phyloP scores from a whole-genome alignment of 2,113 vertebrate genomes.

The Calcarius ornatus region DNA sequence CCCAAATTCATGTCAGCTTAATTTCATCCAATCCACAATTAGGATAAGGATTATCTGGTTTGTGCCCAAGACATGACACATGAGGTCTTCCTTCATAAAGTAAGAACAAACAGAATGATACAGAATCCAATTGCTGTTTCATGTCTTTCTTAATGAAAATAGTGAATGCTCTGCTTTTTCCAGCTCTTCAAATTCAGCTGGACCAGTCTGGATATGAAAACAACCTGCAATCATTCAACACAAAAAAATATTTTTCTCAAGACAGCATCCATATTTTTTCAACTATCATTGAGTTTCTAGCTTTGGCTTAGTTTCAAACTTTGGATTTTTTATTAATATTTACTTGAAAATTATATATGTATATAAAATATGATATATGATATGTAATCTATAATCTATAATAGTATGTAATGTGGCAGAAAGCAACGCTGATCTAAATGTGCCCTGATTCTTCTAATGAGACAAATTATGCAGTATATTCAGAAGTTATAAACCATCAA shows the following conservation, averaged over 20 bases:
- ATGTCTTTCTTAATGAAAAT: not conserved
- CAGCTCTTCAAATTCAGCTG: not conserved
- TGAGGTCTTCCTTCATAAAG: not conserved
- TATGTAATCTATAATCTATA: rapidly evolving
- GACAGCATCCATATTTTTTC: not conserved
- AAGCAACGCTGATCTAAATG: not conserved
- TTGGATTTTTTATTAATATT: not conserved
- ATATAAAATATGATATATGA: too few species aligned
- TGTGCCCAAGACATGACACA: not conserved
- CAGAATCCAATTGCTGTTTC: not conserved
- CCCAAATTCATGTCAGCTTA: not conserved
- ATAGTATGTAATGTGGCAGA: not conserved
- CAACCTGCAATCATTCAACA: not conserved
- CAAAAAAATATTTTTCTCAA: not conserved
- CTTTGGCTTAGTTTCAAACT: not conserved
- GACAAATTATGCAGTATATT: not conserved
- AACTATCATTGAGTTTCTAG: not conserved
- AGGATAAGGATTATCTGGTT: not conserved
- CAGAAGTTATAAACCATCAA: not conserved
- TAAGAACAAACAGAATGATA: not conserved
- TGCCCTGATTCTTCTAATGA: rapidly evolving
- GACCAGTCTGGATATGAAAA: not conserved
- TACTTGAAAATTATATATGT: not conserved
- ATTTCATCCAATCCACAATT: not conserved
- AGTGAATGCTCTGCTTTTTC: not conserved